These are phyloP conservation scores for Chelon labrosus DNA, from an alignment of 2,797 vertebrate genomes.

Conservation along the genomic window DNA sequence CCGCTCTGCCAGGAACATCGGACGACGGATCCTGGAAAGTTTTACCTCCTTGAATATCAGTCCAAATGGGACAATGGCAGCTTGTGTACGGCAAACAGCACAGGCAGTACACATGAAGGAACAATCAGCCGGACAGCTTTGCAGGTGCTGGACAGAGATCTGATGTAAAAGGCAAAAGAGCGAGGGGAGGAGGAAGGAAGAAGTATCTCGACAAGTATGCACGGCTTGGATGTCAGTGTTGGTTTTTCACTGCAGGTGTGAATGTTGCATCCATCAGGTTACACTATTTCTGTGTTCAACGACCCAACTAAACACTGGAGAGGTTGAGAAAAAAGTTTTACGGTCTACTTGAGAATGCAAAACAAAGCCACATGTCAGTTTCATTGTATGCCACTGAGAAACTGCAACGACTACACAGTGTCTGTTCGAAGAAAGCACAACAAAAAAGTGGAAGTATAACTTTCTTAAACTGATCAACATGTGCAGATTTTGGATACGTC, in stretches of 20 bases:
- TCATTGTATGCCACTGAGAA: slow-evolving; percentile 35
- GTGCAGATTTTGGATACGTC: slow-evolving; percentile 4
- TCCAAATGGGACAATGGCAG: slow-evolving; percentile 60
- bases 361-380: slow-evolving; percentile 41
- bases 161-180: slow-evolving; percentile 24
- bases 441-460: neutral
- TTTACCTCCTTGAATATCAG: slow-evolving; percentile 51
- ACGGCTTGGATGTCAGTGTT: slow-evolving; percentile 9
- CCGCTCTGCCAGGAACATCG: slow-evolving; percentile 70
- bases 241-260: slow-evolving; percentile 12
- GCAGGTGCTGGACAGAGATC: slow-evolving; percentile 5
- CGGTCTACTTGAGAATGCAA: slow-evolving; percentile 20
- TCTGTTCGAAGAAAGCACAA: slow-evolving; percentile 11
- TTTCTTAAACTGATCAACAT: slow-evolving; percentile 6
- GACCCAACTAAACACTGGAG: slow-evolving; percentile 2
- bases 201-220: slow-evolving; percentile 6
- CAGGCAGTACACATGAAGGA: slow-evolving; percentile 14
- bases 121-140: slow-evolving; percentile 22
- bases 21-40: slow-evolving; percentile 68
- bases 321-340: neutral
- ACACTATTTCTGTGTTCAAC: neutral
- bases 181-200: neutral
- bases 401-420: slow-evolving; percentile 13
- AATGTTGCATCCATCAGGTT: neutral
- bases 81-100: slow-evolving; percentile 39